phyloP scores from a whole-genome alignment of 35 echinoderm and acorn worm species.

The Antedon bifida region DNA sequence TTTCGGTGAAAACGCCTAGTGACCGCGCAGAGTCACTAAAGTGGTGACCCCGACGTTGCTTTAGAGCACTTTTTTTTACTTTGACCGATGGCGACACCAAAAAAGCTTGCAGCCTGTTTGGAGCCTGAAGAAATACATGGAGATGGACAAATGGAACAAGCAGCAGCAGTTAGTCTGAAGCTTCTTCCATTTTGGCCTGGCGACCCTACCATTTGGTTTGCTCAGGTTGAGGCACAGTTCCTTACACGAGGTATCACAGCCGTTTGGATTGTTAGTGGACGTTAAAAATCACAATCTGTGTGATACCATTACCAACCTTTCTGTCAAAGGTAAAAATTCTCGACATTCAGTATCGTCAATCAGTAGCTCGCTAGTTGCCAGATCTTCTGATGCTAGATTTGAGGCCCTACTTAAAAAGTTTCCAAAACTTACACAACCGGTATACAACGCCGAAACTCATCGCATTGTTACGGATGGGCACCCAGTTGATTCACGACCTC shows the following conservation, averaged over 20 bases:
- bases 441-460: too few relatives aligned
- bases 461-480: too few relatives aligned
- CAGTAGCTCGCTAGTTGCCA: conserved; percentile 4
- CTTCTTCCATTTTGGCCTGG: conserved; percentile 8
- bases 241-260: conserved; percentile 17
- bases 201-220: conserved; percentile 10
- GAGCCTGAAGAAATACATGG: neutral
- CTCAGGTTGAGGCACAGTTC: conserved; percentile 23
- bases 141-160: neutral
- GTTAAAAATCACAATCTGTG: too few relatives aligned
- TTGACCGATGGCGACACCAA: neutral
- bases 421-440: too few relatives aligned
- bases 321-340: too few relatives aligned
- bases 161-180: neutral
- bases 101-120: neutral
- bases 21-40: neutral
- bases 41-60: neutral
- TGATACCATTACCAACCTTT: too few relatives aligned
- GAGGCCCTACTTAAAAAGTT: too few relatives aligned
- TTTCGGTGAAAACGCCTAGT: too few relatives aligned
- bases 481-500: conserved; percentile 5
- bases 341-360: neutral
- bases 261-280: conserved; percentile 4
- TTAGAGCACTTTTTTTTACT: neutral
- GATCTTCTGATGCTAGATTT: conserved; percentile 9